Base-by-base conservation (phyloP, 2,797 vertebrate species). In the Enteromius anoplus region DNA sequence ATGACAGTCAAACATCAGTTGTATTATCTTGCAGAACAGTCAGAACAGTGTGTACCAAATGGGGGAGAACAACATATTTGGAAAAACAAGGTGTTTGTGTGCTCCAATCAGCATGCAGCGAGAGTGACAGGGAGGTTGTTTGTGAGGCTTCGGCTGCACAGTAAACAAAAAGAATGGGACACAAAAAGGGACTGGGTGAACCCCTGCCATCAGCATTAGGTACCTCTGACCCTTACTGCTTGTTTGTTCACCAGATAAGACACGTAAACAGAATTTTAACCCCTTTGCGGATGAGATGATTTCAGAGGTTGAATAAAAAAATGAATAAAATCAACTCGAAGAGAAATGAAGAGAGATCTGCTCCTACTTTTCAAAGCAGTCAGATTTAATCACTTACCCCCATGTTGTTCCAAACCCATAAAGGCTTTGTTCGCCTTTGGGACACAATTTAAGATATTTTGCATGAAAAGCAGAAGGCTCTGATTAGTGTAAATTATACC, bases 171-270 rank as follows among this genome's bases (percentile, higher is more conserved):
- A 45, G 65, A 75, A 12, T 71, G 49, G n/a, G 55, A 78, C 23
- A 69, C 55, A 53, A 15, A 42, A 34, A 11, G 34, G n/a, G 62
- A 26, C 12, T 29, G 14, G 17, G 15, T 60, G 40, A 79, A 71
- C 3, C 64, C 69, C 69, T 68, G 76, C 51, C 69, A 17, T 85
- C 70, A 84, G 77, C 83, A 37, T 10, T 10, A 42, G 42, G 49
- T 29, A 47, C 23, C 12, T 15, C 19, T 80, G 72, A 53, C 75
- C 68, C 51, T 47, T 49, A 23, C 34, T 29, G 45, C 75, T 32
- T 78, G 79, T 82, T 85, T 82, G 68, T 75, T 37, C 23, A 7
- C 12, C 58, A 72, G 69, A 80, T 78, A 81, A 73, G 53, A 29
- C 32, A 47, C 2, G 51, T 26, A 45, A 49, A 58, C 32, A 15